A percentile compares a stretch with the other conserved stretches of the same genome.
phyloP scores from a whole-genome alignment of 1,140 invertebrate genomes.

The Heliconius hermathena region DNA sequence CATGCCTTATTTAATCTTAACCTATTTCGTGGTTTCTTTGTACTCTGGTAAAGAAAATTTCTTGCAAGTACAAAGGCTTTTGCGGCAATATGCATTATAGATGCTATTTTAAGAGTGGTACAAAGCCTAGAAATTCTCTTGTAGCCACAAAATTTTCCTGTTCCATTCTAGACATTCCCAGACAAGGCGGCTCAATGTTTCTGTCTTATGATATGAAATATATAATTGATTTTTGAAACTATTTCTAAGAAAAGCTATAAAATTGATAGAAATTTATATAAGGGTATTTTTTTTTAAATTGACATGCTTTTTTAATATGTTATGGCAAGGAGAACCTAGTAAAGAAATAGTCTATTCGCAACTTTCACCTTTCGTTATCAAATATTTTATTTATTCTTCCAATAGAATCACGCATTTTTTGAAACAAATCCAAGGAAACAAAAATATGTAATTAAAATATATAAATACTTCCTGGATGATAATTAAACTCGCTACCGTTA shows the following conservation, averaged over 20 bases:
- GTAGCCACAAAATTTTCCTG: conserved; percentile 38
- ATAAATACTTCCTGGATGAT: too few species aligned
- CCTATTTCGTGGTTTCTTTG: conserved; percentile 31
- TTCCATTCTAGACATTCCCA: conserved; percentile 2
- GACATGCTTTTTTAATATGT: too few species aligned
- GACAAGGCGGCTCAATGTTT: conserved; percentile 1
- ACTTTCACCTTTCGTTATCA: too few species aligned
- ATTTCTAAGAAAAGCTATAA: background rate
- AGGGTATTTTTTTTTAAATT: too few species aligned
- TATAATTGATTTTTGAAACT: background rate
- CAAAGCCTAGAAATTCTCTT: conserved; percentile 38
- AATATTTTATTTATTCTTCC: too few species aligned
- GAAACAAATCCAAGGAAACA: too few species aligned
- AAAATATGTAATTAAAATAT: too few species aligned
- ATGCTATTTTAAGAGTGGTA: conserved; percentile 34
- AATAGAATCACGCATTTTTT: too few species aligned
- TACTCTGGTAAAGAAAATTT: conserved; percentile 27
- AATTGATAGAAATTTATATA: too few species aligned
- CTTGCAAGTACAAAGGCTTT: conserved; percentile 36
- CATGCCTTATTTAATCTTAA: conserved; percentile 24
- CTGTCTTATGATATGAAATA: background rate
- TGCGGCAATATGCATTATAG: conserved; percentile 37
- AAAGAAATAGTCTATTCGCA: too few species aligned
- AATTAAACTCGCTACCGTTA: too few species aligned
- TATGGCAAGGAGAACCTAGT: too few species aligned